Evolutionary conservation across 1,140 invertebrate genomes (phyloP), one percentile per base, ranked within the genome.

Genomic region (Gonatopus flavifemur): DNA sequence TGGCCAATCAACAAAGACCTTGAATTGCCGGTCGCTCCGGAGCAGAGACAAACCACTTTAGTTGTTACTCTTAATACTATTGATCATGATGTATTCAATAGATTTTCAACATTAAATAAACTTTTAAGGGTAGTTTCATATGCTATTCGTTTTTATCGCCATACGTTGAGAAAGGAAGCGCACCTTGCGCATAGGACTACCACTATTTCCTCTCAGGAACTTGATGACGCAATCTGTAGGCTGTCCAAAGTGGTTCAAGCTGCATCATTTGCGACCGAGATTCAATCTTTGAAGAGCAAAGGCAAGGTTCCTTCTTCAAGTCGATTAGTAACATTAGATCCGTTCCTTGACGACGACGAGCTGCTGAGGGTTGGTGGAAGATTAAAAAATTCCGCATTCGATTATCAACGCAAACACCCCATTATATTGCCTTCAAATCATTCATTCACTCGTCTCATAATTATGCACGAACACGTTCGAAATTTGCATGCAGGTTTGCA

Each of bases 401-500:
- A 16, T 12, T n/a, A 32, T 21, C n/a, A 3, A 35, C 32, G 35
- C 2, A 33, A 24, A 18, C 32, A 36, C 16, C 31, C 31, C 5
- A 37, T 37, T 37, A 19, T 47, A 12, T 35, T 47, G 7, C 18
- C 44, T 10, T 18, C 16, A 3, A 33, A 35, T 8, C 20, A 35
- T 32, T 18, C 6, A 3, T 12, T 44, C 13, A 44, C 13, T 10
- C 15, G 5, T 6, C 20, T 44, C 3, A 44, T 44, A 16, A 44
- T 32, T 20, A n/a, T 5, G 19, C 3, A 44, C 3, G 12, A 9
- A 16, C 50, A 66, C 32, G 25, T 24, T 9, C n/a, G 35, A 19
- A 15, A 43, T 32, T 46, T 59, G 8, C 62, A 65, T 33, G 24
- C 57, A 16, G 62, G 50, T 15, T 13, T 20, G 8, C 30, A 42